Conservation (phyloP, 2,888 invertebrate species). For the Crepidodera aurea region DNA sequence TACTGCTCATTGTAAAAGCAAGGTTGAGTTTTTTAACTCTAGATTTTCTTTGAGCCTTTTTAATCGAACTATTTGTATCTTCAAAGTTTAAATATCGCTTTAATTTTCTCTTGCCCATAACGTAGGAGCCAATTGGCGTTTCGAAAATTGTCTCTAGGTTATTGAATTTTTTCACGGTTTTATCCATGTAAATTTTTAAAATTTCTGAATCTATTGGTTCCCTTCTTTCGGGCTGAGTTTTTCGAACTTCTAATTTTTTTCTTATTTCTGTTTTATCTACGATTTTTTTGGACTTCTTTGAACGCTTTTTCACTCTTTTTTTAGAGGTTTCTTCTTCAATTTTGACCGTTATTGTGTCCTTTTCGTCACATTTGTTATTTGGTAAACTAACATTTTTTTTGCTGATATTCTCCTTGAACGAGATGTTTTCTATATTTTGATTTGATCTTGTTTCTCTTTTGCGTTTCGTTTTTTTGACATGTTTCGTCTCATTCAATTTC, state of each 20-base stretch:
- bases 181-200: constrained; percentile 20
- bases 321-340: neutral
- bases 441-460: neutral
- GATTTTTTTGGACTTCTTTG: neutral
- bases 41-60: constrained; percentile 13
- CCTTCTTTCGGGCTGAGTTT: neutral
- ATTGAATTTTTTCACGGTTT: constrained; percentile 7
- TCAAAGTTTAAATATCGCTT: constrained; percentile 29
- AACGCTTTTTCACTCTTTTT: neutral
- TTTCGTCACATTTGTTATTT: neutral
- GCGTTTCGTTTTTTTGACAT: neutral
- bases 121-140: constrained; percentile 7
- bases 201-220: constrained; percentile 3
- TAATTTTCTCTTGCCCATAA: constrained; percentile 29
- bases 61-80: constrained; percentile 5
- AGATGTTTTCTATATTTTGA: neutral
- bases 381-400: neutral
- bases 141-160: constrained; percentile 34
- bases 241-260: neutral
- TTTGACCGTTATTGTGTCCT: neutral
- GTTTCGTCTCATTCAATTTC: neutral
- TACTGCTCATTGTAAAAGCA: constrained; percentile 1
- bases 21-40: constrained; percentile 23
- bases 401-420: neutral
- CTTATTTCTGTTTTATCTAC: neutral